These are phyloP conservation scores for Aphidius gifuensis DNA, from an alignment of 1,140 invertebrate genomes.

Conservation along the genomic window DNA sequence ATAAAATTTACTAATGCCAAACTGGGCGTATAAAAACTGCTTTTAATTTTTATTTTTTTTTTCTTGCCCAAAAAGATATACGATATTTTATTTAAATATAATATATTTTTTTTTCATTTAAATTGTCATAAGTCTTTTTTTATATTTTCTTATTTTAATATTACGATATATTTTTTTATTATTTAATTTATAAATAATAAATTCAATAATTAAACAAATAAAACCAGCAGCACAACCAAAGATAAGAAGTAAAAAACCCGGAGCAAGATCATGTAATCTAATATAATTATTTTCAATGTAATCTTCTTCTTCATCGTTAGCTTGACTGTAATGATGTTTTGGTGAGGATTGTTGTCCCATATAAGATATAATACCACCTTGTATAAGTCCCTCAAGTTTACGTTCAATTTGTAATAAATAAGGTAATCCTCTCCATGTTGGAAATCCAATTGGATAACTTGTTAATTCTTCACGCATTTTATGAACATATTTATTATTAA, in stretches of 20 bases:
- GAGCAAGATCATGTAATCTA: constrained; percentile 32
- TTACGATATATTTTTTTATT: background rate
- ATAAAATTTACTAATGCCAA: no score
- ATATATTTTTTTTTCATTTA: no score
- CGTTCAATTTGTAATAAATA: constrained; percentile 33
- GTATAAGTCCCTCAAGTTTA: constrained; percentile 26
- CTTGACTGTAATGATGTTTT: no score
- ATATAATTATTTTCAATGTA: constrained; percentile 19
- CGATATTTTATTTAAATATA: no score
- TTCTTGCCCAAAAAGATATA: no score
- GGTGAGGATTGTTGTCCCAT: constrained; percentile 17
- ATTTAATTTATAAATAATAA: constrained; percentile 1
- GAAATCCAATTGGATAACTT: constrained; percentile 39
- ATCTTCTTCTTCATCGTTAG: constrained; percentile 8
- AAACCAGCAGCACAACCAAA: constrained; percentile 33
- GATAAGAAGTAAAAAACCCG: constrained; percentile 38
- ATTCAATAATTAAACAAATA: constrained; percentile 11
- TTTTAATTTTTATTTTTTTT: no score
- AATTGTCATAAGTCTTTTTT: no score
- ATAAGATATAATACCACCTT: constrained; percentile 34
- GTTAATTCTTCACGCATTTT: constrained; percentile 36
- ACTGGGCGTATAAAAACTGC: no score
- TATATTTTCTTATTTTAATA: no score
- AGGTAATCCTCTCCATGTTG: constrained; percentile 37
- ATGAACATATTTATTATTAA: constrained; percentile 28